phyloP scores from a whole-genome alignment of 2,113 vertebrate species.

The Gambusia holbrooki region DNA sequence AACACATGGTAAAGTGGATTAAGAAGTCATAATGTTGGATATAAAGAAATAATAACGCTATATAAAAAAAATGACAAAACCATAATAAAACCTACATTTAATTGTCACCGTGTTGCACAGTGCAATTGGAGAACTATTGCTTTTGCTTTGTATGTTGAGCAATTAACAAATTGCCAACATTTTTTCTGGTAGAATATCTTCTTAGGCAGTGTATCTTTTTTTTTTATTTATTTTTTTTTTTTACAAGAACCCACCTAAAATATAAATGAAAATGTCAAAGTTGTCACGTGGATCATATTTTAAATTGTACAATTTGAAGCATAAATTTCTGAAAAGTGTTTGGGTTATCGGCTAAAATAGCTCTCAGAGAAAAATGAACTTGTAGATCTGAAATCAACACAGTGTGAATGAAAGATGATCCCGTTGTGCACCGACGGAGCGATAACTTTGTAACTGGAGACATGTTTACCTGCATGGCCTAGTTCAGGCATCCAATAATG shows the following conservation, averaged over 20 bases:
- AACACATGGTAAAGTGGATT: too few relatives aligned
- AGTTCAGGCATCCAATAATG: constrained; percentile 30
- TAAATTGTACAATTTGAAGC: neutral
- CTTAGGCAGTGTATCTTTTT: too few relatives aligned
- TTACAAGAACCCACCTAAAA: neutral
- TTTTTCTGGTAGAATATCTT: too few relatives aligned
- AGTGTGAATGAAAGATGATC: constrained; percentile 58
- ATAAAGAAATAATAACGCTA: too few relatives aligned
- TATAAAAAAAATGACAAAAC: too few relatives aligned
- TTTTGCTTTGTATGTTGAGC: too few relatives aligned
- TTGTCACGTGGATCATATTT: neutral
- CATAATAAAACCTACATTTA: too few relatives aligned
- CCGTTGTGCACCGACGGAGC: constrained; percentile 18
- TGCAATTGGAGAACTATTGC: too few relatives aligned
- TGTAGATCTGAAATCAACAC: neutral
- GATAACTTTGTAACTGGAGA: constrained; percentile 67
- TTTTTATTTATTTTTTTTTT: too few relatives aligned
- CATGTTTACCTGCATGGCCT: constrained; percentile 39
- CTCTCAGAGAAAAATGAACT: neutral
- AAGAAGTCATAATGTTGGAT: too few relatives aligned
- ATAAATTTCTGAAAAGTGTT: neutral
- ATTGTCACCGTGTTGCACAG: too few relatives aligned
- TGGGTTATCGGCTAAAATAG: neutral
- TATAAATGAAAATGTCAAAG: neutral
- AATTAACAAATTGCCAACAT: too few relatives aligned